A percentile compares a stretch with the other conserved stretches of the same genome.
phyloP scores from a whole-genome alignment of 64 coral and sea anemone species.

The Montipora foliosa region DNA sequence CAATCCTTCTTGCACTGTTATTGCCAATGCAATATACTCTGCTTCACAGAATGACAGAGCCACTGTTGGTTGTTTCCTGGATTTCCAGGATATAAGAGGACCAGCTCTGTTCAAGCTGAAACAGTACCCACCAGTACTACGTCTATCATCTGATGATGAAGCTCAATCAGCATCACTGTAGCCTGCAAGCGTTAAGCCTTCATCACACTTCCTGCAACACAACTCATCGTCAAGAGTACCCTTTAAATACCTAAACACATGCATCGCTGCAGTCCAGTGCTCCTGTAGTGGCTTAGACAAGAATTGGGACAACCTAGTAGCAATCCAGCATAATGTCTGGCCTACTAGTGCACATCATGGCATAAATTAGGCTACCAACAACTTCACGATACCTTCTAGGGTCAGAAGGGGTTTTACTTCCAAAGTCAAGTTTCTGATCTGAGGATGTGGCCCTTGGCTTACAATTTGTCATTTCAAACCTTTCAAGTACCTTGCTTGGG shows the following conservation, averaged over 20 bases:
- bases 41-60: constrained; percentile 46
- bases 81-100: constrained; percentile 62
- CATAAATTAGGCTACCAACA: neutral
- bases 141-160: constrained; percentile 40
- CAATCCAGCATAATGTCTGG: constrained; percentile 25
- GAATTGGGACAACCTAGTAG: constrained; percentile 31
- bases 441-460: constrained; percentile 26
- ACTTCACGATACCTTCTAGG: constrained; percentile 43
- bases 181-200: constrained; percentile 19
- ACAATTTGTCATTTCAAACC: constrained; percentile 3
- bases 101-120: constrained; percentile 26
- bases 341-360: neutral
- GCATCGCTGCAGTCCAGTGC: constrained; percentile 32
- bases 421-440: constrained; percentile 46
- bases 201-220: constrained; percentile 28
- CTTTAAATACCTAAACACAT: constrained; percentile 52
- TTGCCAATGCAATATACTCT: constrained; percentile 20
- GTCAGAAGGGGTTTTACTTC: neutral
- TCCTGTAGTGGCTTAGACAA: neutral
- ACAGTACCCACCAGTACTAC: constrained; percentile 34
- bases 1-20: constrained; percentile 34
- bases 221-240: constrained; percentile 20
- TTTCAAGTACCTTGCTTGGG: constrained; percentile 14
- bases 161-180: constrained; percentile 54
- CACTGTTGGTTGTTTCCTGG: constrained; percentile 37